Base-by-base conservation (phyloP, 1,140 invertebrate genomes). In the Drosophila nigromelanica region DNA sequence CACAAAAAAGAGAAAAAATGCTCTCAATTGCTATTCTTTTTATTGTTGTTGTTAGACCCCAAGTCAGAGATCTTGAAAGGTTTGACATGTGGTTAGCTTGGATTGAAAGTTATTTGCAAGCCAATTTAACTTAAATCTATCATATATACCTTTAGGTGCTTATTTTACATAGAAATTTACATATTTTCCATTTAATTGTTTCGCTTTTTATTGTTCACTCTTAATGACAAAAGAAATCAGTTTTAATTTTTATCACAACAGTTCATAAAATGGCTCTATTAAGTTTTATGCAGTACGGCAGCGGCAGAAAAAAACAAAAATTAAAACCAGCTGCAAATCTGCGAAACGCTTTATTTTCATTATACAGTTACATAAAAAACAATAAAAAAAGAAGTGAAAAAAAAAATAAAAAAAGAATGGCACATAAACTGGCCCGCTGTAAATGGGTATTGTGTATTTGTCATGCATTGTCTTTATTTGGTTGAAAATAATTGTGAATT, bases 401-500 rank as follows among this genome's bases (percentile, higher is more conserved):
- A 45, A 52, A 33, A 51, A 45, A 42, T 39, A 62, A 15, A 48
- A 14, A n/a, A n/a, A n/a, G n/a, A 72, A 72, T 70, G 18, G 35
- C 62, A 40, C 45, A 67, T 67, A 45, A 56, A 51, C 21, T 67
- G 48, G 76, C 37, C 47, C 33, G 8, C 82, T 80, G 82, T 87
- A 87, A 86, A 87, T 86, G 83, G 74, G 15, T 47, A 45, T 64
- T 66, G 67, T 79, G 73, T 86, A 73, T 82, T 87, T 73, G 78
- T 58, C 83, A 69, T 55, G 75, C 75, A 73, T 85, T 85, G 78
- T 75, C 82, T 86, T 86, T 80, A 85, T 85, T 78, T 86, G 81
- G 82, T 59, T 75, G 66, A 18, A 86, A 75, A 87, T 81, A 78
- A 81, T 81, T 73, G 70, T 54, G 52, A 73, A 76, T 87, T 87